Percentiles rank a stretch among this genome's conserved stretches.
Evolutionary conservation across 2,888 invertebrate genomes (phyloP).

Genomic region (Drosophila barbarae): DNA sequence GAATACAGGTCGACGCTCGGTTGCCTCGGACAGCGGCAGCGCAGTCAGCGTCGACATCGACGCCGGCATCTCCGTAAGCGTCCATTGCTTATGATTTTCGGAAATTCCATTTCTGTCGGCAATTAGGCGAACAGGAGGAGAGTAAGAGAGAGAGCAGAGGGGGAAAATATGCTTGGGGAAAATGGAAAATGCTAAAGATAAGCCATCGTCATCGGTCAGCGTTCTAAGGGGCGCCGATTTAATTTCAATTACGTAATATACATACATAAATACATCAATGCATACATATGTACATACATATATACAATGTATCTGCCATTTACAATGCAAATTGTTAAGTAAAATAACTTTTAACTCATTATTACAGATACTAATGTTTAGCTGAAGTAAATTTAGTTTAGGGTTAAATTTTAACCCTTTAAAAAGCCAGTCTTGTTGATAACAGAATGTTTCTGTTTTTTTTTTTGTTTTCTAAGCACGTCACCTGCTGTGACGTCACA

Average conservation of each 20-base stretch:
- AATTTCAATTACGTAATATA: background rate
- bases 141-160: too few relatives aligned
- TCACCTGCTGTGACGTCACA: conserved; percentile 33
- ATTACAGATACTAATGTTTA: background rate
- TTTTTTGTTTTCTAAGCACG: conserved; percentile 7
- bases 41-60: conserved; percentile 41
- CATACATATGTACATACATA: background rate
- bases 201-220: conserved; percentile 4
- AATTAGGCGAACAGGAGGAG: conserved; percentile 6
- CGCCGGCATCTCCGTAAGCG: conserved; percentile 42
- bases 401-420: background rate
- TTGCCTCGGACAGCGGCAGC: conserved; percentile 47
- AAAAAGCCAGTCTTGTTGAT: background rate
- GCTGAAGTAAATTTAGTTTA: background rate
- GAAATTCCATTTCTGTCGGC: conserved; percentile 60
- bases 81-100: conserved; percentile 70
- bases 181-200: conserved; percentile 14
- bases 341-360: background rate
- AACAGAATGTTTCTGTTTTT: conserved; percentile 11
- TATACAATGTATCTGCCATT: background rate
- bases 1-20: conserved; percentile 73
- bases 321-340: background rate
- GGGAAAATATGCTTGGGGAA: background rate
- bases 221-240: conserved; percentile 1
- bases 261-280: background rate